Conservation (phyloP, 1,140 invertebrate species). For the Riptortus pedestris region DNA sequence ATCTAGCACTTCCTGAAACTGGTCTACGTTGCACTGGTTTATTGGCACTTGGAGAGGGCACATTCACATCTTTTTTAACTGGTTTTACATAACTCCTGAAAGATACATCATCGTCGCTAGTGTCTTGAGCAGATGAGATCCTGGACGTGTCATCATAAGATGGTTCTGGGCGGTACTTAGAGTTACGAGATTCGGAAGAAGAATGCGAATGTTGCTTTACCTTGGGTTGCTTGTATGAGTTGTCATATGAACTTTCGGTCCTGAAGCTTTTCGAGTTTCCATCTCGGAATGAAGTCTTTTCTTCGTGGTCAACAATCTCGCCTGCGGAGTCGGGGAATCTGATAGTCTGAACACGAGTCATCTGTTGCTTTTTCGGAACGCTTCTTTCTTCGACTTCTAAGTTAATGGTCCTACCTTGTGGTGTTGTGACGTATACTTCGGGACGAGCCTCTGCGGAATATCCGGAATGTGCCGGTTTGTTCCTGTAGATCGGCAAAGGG, state of each 20-base stretch:
- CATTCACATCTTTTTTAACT: neutral
- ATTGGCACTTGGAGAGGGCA: neutral
- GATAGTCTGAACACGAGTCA: slow-evolving; percentile 8
- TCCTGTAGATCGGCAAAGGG: slow-evolving; percentile 18
- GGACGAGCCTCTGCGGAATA: neutral
- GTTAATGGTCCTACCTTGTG: neutral
- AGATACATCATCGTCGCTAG: neutral
- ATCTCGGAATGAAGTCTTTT: slow-evolving; percentile 13
- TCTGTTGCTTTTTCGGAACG: slow-evolving; percentile 6
- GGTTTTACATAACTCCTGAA: neutral
- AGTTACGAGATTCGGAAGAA: neutral
- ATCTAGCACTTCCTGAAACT: neutral
- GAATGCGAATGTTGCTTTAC: no score
- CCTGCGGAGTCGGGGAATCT: slow-evolving; percentile 19
- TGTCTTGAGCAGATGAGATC: neutral
- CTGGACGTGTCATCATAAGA: neutral
- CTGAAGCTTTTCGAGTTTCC: slow-evolving; percentile 18
- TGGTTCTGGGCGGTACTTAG: neutral
- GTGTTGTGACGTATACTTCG: neutral
- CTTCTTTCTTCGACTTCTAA: neutral
- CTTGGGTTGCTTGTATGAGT: slow-evolving; percentile 16
- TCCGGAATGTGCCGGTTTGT: neutral
- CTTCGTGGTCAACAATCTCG: slow-evolving; percentile 7
- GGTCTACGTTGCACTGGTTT: neutral
- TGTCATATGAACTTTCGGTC: slow-evolving; percentile 20